phyloP scores from a whole-genome alignment of 2,888 invertebrate species.

The Congeria kusceri region DNA sequence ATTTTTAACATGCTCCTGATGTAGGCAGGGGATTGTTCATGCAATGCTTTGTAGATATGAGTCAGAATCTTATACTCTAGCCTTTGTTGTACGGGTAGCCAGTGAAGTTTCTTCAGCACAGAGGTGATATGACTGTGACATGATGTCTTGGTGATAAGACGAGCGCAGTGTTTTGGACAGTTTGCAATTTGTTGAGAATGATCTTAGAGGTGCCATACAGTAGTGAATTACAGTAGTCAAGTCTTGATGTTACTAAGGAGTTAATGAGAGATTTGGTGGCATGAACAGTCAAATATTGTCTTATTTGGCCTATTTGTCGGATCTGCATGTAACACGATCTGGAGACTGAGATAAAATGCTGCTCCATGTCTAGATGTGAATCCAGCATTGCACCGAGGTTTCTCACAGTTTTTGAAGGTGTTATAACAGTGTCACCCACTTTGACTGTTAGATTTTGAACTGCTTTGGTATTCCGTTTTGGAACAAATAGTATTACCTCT shows the following conservation, averaged over 20 bases:
- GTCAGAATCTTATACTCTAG: slow-evolving; percentile 29
- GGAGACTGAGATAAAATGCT: slow-evolving; percentile 17
- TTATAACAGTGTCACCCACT: too few relatives aligned
- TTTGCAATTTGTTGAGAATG: slow-evolving; percentile 12
- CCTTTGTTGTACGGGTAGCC: slow-evolving; percentile 35
- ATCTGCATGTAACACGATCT: slow-evolving; percentile 4
- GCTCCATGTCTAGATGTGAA: slow-evolving; percentile 5
- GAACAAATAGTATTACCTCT: too few relatives aligned
- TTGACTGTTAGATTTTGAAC: too few relatives aligned
- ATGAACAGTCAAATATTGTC: background rate
- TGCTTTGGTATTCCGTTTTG: too few relatives aligned
- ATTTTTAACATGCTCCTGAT: slow-evolving; percentile 18
- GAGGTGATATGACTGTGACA: slow-evolving; percentile 23
- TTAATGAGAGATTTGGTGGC: slow-evolving; percentile 8
- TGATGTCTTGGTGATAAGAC: slow-evolving; percentile 20
- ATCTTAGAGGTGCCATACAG: background rate
- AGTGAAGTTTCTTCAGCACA: slow-evolving; percentile 39
- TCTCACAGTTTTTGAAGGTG: background rate
- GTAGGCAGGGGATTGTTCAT: slow-evolving; percentile 28
- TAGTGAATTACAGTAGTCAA: slow-evolving; percentile 28
- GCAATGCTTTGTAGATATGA: slow-evolving; percentile 31
- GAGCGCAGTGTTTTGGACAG: slow-evolving; percentile 39
- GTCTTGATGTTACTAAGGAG: slow-evolving; percentile 17
- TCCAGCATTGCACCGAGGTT: background rate
- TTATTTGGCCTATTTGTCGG: slow-evolving; percentile 12